phyloP scores from a whole-genome alignment of 2,888 invertebrate species.

The Rugalucina vietnamica region DNA sequence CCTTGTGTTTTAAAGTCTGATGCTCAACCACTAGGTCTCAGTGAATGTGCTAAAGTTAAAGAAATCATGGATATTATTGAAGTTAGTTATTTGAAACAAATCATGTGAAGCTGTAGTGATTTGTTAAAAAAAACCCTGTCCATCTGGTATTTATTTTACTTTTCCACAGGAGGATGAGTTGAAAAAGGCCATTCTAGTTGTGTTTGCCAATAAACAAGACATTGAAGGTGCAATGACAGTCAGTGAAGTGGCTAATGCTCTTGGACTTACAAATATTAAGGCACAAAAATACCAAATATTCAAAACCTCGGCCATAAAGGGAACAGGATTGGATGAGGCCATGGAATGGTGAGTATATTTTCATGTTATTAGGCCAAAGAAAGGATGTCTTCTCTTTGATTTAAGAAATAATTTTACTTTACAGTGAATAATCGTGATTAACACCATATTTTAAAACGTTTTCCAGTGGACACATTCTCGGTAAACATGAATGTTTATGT shows the following conservation, averaged over 20 bases:
- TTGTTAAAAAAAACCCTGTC: too few relatives aligned
- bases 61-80: too few relatives aligned
- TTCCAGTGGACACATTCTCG: not conserved
- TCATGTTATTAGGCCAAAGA: too few relatives aligned
- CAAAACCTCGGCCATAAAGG: slow-evolving; percentile 99
- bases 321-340: slow-evolving; percentile 98
- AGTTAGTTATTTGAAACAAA: too few relatives aligned
- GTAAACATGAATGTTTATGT: not conserved
- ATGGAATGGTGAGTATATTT: slow-evolving; percentile 95
- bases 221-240: slow-evolving; percentile 98
- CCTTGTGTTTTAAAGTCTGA: too few relatives aligned
- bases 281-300: slow-evolving; percentile 99
- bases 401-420: not conserved
- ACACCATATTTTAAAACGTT: not conserved
- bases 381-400: not conserved
- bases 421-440: not conserved
- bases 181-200: slow-evolving; percentile 96
- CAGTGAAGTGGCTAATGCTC: slow-evolving; percentile 97
- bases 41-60: too few relatives aligned
- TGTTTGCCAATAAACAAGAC: slow-evolving; percentile 99
- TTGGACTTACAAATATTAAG: slow-evolving; percentile 97
- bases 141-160: too few relatives aligned
- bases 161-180: slow-evolving; percentile 99
- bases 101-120: too few relatives aligned
- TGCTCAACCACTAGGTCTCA: too few relatives aligned